Evolutionary conservation across 2,113 vertebrate genomes (phyloP), one percentile per base, ranked within the genome.

Genomic region (Hoplias malabaricus): DNA sequence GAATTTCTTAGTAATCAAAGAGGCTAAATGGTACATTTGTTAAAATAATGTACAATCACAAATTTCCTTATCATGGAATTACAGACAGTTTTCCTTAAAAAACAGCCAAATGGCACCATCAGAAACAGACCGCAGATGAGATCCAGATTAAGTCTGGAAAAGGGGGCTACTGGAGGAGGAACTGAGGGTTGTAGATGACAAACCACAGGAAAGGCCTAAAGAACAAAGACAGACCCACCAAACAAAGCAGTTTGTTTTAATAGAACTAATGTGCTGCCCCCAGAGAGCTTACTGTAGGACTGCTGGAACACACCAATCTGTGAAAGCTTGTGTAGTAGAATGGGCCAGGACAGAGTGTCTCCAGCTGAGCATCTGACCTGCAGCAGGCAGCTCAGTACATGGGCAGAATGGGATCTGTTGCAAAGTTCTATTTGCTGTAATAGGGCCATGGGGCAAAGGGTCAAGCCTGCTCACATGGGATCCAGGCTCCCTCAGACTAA

Each of bases 211-310:
- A 62, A 10, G 27, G 38, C 31, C 19, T 3, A 11, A n/a, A 36
- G 40, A 31, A 34, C 29, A 34, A 48, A 33, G 56, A 43, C 16
- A 61, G 70, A 56, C 2, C 54, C 6, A 21, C 43, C 16, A 46
- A 73, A 46, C 71, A 73, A 53, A 46, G 19, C 8, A 38, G 56
- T 23, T 73, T 62, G 57, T 73, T 73, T 62, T 25, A 62, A 19
- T 21, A 11, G n/a, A 62, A 62, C 7, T 48, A 23, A 62, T 38
- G 40, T 9, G 36, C 27, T 73, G 57, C 43, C 40, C 6, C 46
- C 59, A 21, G 27, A 33, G 27, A 19, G 29, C 3, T 34, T 31
- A 62, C 10, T 21, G 19, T 33, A 73, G 38, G 40, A 46, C 40
- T 42, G 38, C 56, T 46, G 40, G 40, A 73, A 61, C 31, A 12